Conservation (phyloP, 2,888 invertebrate species). For the Tricholauxania praeusta region DNA sequence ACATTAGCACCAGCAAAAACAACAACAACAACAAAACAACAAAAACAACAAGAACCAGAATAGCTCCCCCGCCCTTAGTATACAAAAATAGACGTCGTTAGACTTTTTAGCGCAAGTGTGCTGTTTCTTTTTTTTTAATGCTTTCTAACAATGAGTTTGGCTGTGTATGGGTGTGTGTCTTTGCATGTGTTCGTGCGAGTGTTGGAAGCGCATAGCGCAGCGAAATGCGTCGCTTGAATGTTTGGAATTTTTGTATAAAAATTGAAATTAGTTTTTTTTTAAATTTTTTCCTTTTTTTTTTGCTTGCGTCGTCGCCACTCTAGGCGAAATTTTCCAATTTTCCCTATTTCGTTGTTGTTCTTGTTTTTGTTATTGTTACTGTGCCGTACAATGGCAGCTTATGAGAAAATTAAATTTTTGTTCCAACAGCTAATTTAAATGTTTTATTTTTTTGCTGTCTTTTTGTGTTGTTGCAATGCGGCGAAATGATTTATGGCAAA, state of each 20-base stretch:
- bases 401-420: slow-evolving; percentile 41
- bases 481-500: slow-evolving; percentile 66
- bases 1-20: background rate
- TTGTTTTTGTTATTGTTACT: slow-evolving; percentile 39
- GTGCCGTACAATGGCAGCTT: slow-evolving; percentile 23
- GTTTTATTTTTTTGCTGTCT: slow-evolving; percentile 44
- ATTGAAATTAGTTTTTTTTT: slow-evolving; percentile 58
- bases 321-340: slow-evolving; percentile 60
- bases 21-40: background rate
- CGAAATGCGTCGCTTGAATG: slow-evolving; percentile 46
- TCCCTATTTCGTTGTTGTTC: slow-evolving; percentile 53
- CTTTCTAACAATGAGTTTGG: slow-evolving; percentile 38
- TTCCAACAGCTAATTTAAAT: slow-evolving; percentile 61
- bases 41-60: background rate
- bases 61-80: too few species aligned
- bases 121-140: slow-evolving; percentile 29
- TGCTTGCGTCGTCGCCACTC: slow-evolving; percentile 32
- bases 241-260: slow-evolving; percentile 55
- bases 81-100: slow-evolving; percentile 57
- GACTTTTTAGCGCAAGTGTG: slow-evolving; percentile 63
- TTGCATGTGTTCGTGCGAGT: slow-evolving; percentile 33
- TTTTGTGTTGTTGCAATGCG: slow-evolving; percentile 55
- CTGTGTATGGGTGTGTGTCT: slow-evolving; percentile 30
- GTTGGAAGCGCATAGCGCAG: slow-evolving; percentile 39
- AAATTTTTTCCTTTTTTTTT: slow-evolving; percentile 27